phyloP scores from a whole-genome alignment of 2,113 vertebrate genomes.

The Lipotes vexillifer region DNA sequence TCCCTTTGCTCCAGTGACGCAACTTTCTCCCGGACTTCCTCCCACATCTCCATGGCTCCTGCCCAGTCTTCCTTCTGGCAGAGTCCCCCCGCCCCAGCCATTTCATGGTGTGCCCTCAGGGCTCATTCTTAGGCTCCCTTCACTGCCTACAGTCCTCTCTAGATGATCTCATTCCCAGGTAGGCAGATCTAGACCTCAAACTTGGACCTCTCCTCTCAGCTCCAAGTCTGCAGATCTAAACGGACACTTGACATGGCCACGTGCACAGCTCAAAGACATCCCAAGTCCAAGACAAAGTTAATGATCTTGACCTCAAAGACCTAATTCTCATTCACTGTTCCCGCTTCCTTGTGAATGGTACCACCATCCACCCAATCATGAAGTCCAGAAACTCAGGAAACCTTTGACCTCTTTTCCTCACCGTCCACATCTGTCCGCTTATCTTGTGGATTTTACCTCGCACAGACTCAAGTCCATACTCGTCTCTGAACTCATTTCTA shows the following conservation, averaged over 20 bases:
- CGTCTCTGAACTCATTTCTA: neutral
- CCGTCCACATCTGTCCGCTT: neutral
- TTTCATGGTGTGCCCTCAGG: neutral
- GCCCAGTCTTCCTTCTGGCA: neutral
- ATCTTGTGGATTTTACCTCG: neutral
- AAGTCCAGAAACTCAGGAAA: neutral
- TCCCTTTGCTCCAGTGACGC: neutral
- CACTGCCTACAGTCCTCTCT: neutral
- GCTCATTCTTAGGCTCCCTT: neutral
- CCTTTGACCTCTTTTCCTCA: neutral
- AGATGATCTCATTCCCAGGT: neutral
- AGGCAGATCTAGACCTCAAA: neutral
- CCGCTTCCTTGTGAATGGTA: neutral
- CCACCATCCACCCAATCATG: neutral
- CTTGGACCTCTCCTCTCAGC: neutral
- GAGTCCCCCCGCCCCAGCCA: neutral
- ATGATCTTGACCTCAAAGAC: neutral
- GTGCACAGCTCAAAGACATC: neutral
- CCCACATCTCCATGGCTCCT: neutral
- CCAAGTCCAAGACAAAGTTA: neutral
- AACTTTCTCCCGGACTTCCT: neutral
- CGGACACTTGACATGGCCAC: neutral
- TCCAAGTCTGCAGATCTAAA: neutral
- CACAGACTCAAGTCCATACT: neutral
- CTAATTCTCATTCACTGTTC: neutral